A percentile compares a stretch with the other conserved stretches of the same genome.
These are phyloP conservation scores for Tuberolachnus salignus DNA, from an alignment of 2,888 invertebrate species.

Conservation along the genomic window DNA sequence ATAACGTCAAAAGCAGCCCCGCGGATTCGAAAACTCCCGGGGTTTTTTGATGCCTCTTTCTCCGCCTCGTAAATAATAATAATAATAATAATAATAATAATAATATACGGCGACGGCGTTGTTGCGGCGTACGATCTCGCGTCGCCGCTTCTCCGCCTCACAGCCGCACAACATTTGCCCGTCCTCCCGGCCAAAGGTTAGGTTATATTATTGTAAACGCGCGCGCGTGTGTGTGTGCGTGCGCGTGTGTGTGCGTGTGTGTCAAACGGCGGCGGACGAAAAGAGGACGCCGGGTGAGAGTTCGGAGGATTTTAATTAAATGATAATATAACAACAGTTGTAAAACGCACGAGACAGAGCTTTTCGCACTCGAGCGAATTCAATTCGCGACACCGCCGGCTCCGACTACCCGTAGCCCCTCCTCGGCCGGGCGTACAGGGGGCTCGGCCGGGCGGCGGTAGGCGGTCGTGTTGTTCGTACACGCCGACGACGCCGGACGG, in stretches of 20 bases:
- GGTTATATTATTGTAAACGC: not conserved
- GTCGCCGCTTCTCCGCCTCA: not conserved
- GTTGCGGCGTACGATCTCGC: not conserved
- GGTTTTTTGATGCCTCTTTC: not conserved
- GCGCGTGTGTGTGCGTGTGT: slow-evolving; percentile 22
- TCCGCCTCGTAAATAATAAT: not conserved
- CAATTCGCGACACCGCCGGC: slow-evolving; percentile 45
- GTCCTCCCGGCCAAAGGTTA: slow-evolving; percentile 22
- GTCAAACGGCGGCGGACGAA: slow-evolving; percentile 51
- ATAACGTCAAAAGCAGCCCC: slow-evolving; percentile 50
- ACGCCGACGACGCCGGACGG: not conserved
- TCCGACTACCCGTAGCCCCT: too few species aligned
- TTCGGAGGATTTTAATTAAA: slow-evolving; percentile 56
- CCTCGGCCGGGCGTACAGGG: slow-evolving; percentile 35
- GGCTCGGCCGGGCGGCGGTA: slow-evolving; percentile 1
- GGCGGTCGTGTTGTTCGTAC: too few species aligned
- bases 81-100: too few species aligned
- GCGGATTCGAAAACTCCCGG: slow-evolving; percentile 7
- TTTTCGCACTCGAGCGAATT: slow-evolving; percentile 56
- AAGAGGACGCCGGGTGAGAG: not conserved
- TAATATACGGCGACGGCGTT: too few species aligned
- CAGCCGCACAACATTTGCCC: not conserved
- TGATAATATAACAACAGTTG: slow-evolving; percentile 57
- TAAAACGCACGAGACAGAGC: slow-evolving; percentile 55
- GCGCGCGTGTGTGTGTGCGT: not conserved